These are phyloP conservation scores for Channa argus DNA, from an alignment of 2,113 vertebrate genomes.

Conservation along the genomic window DNA sequence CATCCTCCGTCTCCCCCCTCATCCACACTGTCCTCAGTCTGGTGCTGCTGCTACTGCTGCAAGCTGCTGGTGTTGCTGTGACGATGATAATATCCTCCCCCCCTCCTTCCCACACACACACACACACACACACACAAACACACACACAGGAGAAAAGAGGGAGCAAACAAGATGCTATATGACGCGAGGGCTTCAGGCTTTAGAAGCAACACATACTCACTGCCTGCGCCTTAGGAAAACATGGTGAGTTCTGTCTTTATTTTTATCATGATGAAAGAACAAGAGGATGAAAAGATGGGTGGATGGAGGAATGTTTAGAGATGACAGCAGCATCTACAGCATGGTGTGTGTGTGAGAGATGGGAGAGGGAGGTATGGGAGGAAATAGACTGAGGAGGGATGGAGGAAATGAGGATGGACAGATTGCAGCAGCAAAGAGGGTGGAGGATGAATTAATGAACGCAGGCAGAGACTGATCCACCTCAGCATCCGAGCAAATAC, in stretches of 20 bases:
- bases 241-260: slow-evolving; percentile 55
- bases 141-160: slow-evolving; percentile 34
- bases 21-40: slow-evolving; percentile 13
- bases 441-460: slow-evolving; percentile 11
- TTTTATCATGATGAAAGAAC: background rate
- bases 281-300: slow-evolving; percentile 1
- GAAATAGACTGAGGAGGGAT: background rate
- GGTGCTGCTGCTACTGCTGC: slow-evolving; percentile 65
- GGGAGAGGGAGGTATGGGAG: background rate
- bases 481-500: slow-evolving; percentile 32
- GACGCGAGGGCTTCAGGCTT: slow-evolving; percentile 68
- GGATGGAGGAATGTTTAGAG: slow-evolving; percentile 57
- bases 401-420: slow-evolving; percentile 32
- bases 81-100: slow-evolving; percentile 64
- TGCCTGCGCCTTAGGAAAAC: slow-evolving; percentile 11
- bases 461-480: slow-evolving; percentile 17
- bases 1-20: no score
- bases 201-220: slow-evolving; percentile 35
- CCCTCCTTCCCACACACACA: slow-evolving; percentile 7
- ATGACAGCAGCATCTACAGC: slow-evolving; percentile 73
- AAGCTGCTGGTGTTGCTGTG: slow-evolving; percentile 75
- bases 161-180: slow-evolving; percentile 62
- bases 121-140: slow-evolving; percentile 31
- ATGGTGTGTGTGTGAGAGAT: slow-evolving; percentile 34
- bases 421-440: slow-evolving; percentile 26